These are phyloP conservation scores for Prorops nasuta DNA, from an alignment of 1,140 invertebrate genomes.

Conservation along the genomic window DNA sequence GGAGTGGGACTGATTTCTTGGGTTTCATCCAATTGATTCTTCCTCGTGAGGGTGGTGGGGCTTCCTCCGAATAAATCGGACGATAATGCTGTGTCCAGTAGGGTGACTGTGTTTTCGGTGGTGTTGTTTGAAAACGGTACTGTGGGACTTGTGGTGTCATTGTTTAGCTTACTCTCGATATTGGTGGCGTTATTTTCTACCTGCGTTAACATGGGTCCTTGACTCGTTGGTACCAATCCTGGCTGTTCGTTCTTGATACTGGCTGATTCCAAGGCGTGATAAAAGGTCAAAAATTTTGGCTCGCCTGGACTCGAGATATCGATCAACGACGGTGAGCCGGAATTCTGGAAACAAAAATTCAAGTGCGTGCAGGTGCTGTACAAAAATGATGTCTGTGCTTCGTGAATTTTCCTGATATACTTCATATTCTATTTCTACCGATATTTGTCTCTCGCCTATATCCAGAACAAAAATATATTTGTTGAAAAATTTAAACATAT, in stretches of 20 bases:
- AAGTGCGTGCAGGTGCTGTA: conserved; percentile 48
- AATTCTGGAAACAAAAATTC: conserved; percentile 52
- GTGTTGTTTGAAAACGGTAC: conserved; percentile 27
- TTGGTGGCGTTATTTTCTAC: conserved; percentile 40
- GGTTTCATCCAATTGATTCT: too few species aligned
- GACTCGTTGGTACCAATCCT: conserved; percentile 13
- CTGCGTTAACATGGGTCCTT: conserved; percentile 20
- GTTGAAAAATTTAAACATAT: too few species aligned
- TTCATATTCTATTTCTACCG: background rate
- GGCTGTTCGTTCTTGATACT: conserved; percentile 47
- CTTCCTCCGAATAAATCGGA: conserved; percentile 14
- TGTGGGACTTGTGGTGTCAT: conserved; percentile 33
- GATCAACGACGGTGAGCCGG: conserved; percentile 29
- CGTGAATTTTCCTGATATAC: conserved; percentile 13
- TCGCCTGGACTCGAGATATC: conserved; percentile 45
- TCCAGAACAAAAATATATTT: too few species aligned
- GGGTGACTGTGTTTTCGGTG: conserved; percentile 15
- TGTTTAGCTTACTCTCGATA: conserved; percentile 25
- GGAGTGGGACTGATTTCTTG: too few species aligned
- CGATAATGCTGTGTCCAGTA: conserved; percentile 23
- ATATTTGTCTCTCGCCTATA: too few species aligned
- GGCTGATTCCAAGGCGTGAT: conserved; percentile 49
- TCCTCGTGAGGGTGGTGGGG: too few species aligned
- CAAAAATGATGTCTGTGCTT: conserved; percentile 24
- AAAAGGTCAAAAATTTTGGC: conserved; percentile 46